Evolutionary conservation across 2,888 invertebrate species (phyloP).

Genomic region (Harpalus rubripes): DNA sequence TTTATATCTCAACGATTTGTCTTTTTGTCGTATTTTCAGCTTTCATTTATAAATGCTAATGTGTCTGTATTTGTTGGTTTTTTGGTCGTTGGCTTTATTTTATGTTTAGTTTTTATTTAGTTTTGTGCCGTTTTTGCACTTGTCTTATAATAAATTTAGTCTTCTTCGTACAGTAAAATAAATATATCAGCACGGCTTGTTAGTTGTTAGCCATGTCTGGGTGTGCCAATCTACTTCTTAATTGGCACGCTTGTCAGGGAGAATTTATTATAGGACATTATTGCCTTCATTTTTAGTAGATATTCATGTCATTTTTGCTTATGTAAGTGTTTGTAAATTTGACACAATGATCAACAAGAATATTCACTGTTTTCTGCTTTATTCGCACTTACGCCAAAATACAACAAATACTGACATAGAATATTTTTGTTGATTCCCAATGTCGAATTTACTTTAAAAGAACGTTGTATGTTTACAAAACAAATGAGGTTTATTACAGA

Average conservation of each 20-base stretch:
- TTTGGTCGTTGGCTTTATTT: conserved; percentile 54
- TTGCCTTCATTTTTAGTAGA: conserved; percentile 37
- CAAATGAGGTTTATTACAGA: conserved; percentile 36
- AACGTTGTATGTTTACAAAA: conserved; percentile 65
- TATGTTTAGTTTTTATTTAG: conserved; percentile 48
- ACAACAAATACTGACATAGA: conserved; percentile 57
- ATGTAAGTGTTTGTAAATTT: conserved; percentile 55
- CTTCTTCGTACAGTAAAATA: too few relatives aligned
- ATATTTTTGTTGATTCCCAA: conserved; percentile 59
- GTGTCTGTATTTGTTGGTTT: conserved; percentile 63
- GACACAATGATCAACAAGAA: conserved; percentile 56
- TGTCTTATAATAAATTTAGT: conserved; percentile 46
- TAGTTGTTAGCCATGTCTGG: not conserved
- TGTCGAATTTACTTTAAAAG: conserved; percentile 47
- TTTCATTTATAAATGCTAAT: conserved; percentile 70
- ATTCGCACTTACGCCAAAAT: conserved; percentile 38
- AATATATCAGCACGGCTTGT: not conserved
- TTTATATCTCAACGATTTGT: conserved; percentile 70
- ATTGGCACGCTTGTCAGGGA: not conserved
- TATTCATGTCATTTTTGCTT: conserved; percentile 48
- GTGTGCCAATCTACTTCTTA: not conserved
- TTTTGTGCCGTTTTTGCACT: conserved; percentile 34
- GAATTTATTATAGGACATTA: conserved; percentile 26
- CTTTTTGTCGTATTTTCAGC: conserved; percentile 75
- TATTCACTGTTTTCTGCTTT: conserved; percentile 51